Conservation (phyloP, 2,888 invertebrate genomes). For the Andricus curvator region DNA sequence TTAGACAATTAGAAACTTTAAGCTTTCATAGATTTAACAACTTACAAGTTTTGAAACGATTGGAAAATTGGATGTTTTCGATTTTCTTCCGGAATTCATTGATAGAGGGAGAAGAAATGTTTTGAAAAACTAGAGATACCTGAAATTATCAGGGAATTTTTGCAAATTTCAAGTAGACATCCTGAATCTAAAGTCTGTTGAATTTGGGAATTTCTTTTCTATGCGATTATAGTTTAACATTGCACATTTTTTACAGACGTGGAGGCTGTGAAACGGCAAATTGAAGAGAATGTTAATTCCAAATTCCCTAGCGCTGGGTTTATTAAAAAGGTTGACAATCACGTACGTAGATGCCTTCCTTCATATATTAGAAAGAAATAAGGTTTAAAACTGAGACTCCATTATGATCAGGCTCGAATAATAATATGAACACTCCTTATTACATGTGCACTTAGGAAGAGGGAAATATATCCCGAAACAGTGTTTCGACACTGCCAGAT, state of each 20-base stretch:
- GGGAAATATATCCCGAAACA: not conserved
- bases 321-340: not conserved
- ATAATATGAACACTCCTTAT: not conserved
- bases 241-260: not conserved
- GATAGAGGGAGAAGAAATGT: not conserved
- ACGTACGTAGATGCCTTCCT: not conserved
- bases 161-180: not conserved
- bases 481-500: not conserved
- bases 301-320: not conserved
- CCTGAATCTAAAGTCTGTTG: not conserved
- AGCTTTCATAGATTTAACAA: not conserved
- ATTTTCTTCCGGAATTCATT: not conserved
- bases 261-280: not conserved
- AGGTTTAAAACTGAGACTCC: not conserved
- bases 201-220: not conserved
- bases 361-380: not conserved
- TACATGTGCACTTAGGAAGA: not conserved
- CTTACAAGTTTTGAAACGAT: not conserved
- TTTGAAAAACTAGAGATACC: not conserved
- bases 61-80: not conserved
- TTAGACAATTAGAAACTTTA: not conserved
- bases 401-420: not conserved
- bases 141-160: not conserved
- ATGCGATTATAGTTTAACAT: constrained; percentile 1
- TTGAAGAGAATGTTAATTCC: not conserved